Evolutionary conservation across 2,113 vertebrate species (phyloP), one percentile per base, ranked within the genome.

Genomic region (Dascyllus trimaculatus): DNA sequence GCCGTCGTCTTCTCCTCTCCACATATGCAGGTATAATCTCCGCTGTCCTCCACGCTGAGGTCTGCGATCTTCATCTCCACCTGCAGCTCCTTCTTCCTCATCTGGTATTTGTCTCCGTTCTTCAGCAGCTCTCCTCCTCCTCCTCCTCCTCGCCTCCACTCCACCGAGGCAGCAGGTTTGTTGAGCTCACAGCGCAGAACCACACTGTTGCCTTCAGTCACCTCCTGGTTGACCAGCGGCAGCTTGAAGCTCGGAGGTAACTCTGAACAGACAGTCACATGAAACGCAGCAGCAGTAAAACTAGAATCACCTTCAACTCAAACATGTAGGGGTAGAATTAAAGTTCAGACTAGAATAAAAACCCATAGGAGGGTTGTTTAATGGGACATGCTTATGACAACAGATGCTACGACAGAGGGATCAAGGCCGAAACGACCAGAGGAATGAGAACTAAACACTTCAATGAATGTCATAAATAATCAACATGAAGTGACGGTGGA

Each of bases 71-170:
- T 81, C 46, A 98, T 88, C 88, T 97, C 96, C 0, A 93, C 87
- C n/a, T 60, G 35, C 53, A 93, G 57, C 8, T 95, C 96, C 0
- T 95, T 93, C 72, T 94, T 90, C 75, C 88, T 91, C 85, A 98
- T 96, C 78, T 96, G 96, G 0, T 96, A 96, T 85, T 97, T 97
- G 89, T 95, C 90, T 75, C 95, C 91, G 0, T 75, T 9, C 0
- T 9, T 94, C 25, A 98, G 94, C 10, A 93, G 46, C 5, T 56
- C 73, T 0, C 89, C 32, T 35, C 32, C 89, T 72, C 73, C 80
- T 0, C 89, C n/a, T n/a, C n/a, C 89, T 72, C 73, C 81, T 81
- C 79, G 88, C 72, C 82, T 91, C 94, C 94, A 95, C 87, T 95
- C 94, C 18, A 96, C 94, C 0, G 72, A 83, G 0, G 86, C 56